Percentiles rank a stretch among this genome's conserved stretches.
Evolutionary conservation across 2,113 vertebrate genomes (phyloP).

Genomic region (Heliornis fulica): DNA sequence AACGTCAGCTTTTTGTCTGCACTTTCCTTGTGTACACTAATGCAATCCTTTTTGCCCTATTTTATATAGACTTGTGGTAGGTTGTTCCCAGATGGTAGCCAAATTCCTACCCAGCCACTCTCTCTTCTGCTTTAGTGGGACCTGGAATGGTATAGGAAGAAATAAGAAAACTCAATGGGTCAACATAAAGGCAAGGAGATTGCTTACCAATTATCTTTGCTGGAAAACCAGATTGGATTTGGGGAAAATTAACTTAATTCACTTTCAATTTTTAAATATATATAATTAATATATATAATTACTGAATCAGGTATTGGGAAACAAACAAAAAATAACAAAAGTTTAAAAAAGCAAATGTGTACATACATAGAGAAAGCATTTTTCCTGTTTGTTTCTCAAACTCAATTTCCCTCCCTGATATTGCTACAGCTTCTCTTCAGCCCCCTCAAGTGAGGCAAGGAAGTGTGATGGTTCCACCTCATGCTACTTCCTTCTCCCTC

Average conservation of each 20-base stretch:
- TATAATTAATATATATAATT: not conserved
- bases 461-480: not conserved
- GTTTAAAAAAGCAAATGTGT: not conserved
- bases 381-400: not conserved
- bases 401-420: not conserved
- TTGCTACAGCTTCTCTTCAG: not conserved
- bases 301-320: not conserved
- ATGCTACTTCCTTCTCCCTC: rapidly evolving
- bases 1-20: not conserved
- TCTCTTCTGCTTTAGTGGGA: not conserved
- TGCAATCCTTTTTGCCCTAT: not conserved
- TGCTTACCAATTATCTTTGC: not conserved
- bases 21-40: not conserved
- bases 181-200: not conserved
- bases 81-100: not conserved
- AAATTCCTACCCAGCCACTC: not conserved
- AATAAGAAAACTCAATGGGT: not conserved
- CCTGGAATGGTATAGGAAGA: not conserved
- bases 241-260: not conserved
- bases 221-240: not conserved
- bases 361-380: not conserved
- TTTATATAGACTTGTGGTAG: not conserved
- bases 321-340: not conserved
- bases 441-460: not conserved
- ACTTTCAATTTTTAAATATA: not conserved